Conservation (phyloP, 2,113 vertebrate genomes). For the Phycodurus eques region DNA sequence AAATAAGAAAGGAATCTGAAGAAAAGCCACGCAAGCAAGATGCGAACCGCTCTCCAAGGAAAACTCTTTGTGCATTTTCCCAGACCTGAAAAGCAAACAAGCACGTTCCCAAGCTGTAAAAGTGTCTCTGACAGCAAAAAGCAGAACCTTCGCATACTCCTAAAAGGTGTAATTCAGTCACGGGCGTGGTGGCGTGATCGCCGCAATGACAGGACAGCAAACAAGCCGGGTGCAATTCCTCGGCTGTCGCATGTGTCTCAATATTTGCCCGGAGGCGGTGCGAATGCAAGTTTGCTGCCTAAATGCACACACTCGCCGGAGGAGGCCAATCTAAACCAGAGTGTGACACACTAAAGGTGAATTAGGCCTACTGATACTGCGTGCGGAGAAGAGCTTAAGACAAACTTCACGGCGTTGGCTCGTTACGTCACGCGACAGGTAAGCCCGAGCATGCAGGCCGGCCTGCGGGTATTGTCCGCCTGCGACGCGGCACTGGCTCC, state of each 20-base stretch:
- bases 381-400: slow-evolving; percentile 20
- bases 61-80: not conserved
- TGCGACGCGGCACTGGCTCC: not conserved
- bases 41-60: not conserved
- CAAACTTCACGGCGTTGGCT: slow-evolving; percentile 27
- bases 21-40: not conserved
- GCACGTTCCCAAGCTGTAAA: not conserved
- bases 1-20: too few relatives aligned
- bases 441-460: slow-evolving; percentile 9
- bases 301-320: not conserved
- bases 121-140: not conserved
- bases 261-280: slow-evolving; percentile 11
- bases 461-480: not conserved
- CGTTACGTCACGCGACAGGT: slow-evolving; percentile 34
- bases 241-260: not conserved
- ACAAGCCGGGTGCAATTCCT: slow-evolving; percentile 1
- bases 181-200: not conserved
- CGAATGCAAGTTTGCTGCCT: not conserved
- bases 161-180: not conserved
- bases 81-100: not conserved
- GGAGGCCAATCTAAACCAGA: not conserved
- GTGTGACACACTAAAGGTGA: not conserved
- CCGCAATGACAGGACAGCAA: slow-evolving; percentile 16
- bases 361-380: not conserved
- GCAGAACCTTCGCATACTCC: not conserved